Base-by-base conservation (phyloP, 2,797 vertebrate genomes). In the Lutjanus argentimaculatus region DNA sequence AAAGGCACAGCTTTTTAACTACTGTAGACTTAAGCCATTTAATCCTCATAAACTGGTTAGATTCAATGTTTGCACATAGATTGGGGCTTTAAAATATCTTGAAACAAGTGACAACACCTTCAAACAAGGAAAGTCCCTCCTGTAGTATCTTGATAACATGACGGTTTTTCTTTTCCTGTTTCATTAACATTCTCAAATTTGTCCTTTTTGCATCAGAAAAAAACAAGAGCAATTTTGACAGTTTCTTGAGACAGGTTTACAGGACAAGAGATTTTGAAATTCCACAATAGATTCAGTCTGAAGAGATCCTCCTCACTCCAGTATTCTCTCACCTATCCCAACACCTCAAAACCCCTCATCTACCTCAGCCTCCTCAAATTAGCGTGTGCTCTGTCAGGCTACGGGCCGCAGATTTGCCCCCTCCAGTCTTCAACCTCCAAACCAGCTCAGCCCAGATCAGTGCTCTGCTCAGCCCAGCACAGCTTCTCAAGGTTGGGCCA, bases 401-500 rank as follows among this genome's bases (percentile, higher is more conserved):
- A 4, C n/a, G 19, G 59, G 55, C 64, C 22, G 70, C 74, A 65
- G 72, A 73, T 86, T 73, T 21, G 58, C 64, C 75, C 67, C 84
- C 49, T 69, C 69, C 12, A 6, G 75, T 66, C 77, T 67, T 58
- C 75, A 84, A 57, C 73, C 80, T 87, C 68, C 79, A 77, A 65
- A 86, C 83, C 70, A 36, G n/a, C 71, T 85, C 77, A 79, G 67
- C 83, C 83, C 72, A 74, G 76, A 84, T 92, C 83, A 80, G 86
- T 13, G 80, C 77, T 78, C 66, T 53, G 85, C 78, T 90, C 79
- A 72, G 80, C 88, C 75, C 91, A 61, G 85, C 90, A 89, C 91
- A 90, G 87, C 91, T 89, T 91, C 90, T 89, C 90, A 93, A 94
- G 93, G 93, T 93, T 81, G 82, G 87, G 79, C 85, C 88, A 93